Conservation (phyloP, 2,888 invertebrate genomes). For the Scaptomyza caliginosa region DNA sequence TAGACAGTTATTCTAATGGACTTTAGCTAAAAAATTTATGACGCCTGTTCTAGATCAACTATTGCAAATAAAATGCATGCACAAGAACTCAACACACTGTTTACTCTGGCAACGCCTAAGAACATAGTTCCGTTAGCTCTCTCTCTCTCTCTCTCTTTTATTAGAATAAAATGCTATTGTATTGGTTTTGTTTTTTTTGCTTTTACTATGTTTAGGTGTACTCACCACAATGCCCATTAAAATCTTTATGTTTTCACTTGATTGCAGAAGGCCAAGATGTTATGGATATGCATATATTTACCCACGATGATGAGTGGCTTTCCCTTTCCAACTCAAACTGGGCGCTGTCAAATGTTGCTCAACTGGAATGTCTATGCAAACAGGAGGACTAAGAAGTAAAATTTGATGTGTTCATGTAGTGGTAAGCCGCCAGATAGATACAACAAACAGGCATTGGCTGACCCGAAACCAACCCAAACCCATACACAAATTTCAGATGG, state of each 20-base stretch:
- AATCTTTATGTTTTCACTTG: background rate
- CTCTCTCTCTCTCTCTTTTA: background rate
- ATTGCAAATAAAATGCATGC: background rate
- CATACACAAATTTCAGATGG: background rate
- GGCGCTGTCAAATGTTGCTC: conserved; percentile 13
- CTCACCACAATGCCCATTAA: background rate
- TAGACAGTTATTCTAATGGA: conserved; percentile 65
- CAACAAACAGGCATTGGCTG: conserved; percentile 39
- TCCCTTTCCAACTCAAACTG: background rate
- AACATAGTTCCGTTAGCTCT: background rate
- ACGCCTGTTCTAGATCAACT: conserved; percentile 10
- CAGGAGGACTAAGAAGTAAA: conserved; percentile 35
- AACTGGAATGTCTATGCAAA: conserved; percentile 54
- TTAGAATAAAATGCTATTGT: too few relatives aligned
- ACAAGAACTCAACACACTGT: background rate
- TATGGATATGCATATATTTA: conserved; percentile 56
- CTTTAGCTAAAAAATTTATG: conserved; percentile 59
- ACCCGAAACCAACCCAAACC: conserved; percentile 49
- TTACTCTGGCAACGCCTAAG: background rate
- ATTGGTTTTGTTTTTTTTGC: too few relatives aligned
- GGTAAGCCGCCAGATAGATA: conserved; percentile 32
- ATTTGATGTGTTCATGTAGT: conserved; percentile 26
- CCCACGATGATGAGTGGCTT: conserved; percentile 42
- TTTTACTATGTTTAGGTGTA: too few relatives aligned
- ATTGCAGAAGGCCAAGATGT: conserved; percentile 2